phyloP scores from a whole-genome alignment of 2,113 vertebrate species.

The Turdus rufiventris region DNA sequence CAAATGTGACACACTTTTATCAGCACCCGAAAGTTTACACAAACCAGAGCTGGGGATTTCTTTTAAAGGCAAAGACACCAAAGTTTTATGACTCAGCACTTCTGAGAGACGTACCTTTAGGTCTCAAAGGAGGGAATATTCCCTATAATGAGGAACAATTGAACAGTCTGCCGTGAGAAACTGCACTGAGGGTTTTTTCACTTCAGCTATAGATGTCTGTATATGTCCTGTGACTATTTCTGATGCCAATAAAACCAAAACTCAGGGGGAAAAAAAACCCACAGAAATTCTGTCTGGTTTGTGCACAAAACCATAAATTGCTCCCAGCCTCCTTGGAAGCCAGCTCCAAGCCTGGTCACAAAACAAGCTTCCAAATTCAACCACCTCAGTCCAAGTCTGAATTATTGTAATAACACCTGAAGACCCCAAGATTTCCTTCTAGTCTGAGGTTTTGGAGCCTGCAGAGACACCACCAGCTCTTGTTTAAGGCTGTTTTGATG shows the following conservation, averaged over 20 bases:
- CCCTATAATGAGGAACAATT: not conserved
- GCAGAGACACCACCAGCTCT: not conserved
- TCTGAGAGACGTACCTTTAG: not conserved
- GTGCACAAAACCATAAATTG: constrained; percentile 25
- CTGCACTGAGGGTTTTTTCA: not conserved
- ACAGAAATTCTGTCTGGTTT: constrained; percentile 46
- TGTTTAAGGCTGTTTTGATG: not conserved
- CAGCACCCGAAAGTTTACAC: not conserved
- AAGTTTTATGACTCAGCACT: constrained; percentile 15
- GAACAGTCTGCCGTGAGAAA: not conserved
- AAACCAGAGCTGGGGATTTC: not conserved
- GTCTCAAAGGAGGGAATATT: constrained; percentile 10
- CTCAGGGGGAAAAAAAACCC: not conserved
- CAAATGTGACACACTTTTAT: not conserved
- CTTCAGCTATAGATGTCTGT: not conserved
- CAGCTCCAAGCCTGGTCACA: not conserved
- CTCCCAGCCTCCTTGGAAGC: not conserved
- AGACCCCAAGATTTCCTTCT: not conserved
- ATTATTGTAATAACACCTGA: not conserved
- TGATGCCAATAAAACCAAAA: constrained; percentile 14
- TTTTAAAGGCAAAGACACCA: not conserved
- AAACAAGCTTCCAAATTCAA: not conserved
- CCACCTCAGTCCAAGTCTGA: not conserved
- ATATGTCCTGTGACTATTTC: not conserved
- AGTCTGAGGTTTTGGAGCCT: not conserved